A percentile compares a stretch with the other conserved stretches of the same genome.
phyloP scores from a whole-genome alignment of 1,140 invertebrate species.

The Drosophila ananassae region DNA sequence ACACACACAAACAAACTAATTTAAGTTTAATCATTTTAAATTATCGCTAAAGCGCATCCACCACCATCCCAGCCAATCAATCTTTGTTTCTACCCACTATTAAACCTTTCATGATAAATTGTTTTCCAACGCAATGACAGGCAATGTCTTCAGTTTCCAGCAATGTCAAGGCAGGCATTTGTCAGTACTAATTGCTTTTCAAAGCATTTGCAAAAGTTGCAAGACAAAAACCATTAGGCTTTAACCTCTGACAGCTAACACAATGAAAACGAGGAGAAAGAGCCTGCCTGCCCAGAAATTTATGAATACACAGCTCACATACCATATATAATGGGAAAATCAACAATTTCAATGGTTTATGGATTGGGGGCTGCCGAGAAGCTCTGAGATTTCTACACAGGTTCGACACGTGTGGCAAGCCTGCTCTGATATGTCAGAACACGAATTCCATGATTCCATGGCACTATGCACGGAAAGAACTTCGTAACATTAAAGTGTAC shows the following conservation, averaged over 20 bases:
- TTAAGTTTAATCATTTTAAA: constrained; percentile 8
- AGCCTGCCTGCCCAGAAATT: constrained; percentile 12
- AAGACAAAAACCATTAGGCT: constrained; percentile 25
- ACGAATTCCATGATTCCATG: constrained; percentile 48
- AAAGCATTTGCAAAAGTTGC: constrained; percentile 46
- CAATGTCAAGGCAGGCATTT: constrained; percentile 58
- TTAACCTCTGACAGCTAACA: constrained; percentile 20
- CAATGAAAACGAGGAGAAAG: constrained; percentile 1
- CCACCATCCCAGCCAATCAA: constrained; percentile 16
- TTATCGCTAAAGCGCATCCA: background rate
- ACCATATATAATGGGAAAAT: constrained; percentile 13
- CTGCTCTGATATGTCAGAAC: constrained; percentile 47
- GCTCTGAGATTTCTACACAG: constrained; percentile 44
- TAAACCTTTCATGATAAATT: constrained; percentile 33
- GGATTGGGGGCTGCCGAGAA: background rate
- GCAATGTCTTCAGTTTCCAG: constrained; percentile 21
- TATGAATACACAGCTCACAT: constrained; percentile 12
- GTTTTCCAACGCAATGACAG: constrained; percentile 55
- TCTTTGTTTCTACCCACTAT: constrained; percentile 10
- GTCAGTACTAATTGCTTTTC: constrained; percentile 74
- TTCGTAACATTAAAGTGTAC: background rate
- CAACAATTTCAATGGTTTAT: constrained; percentile 25
- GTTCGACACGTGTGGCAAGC: constrained; percentile 59
- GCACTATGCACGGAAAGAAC: constrained; percentile 4
- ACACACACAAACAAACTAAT: background rate